These are phyloP conservation scores for Oryzias dopingdopingensis DNA, from an alignment of 2,797 vertebrate species.

Conservation along the genomic window DNA sequence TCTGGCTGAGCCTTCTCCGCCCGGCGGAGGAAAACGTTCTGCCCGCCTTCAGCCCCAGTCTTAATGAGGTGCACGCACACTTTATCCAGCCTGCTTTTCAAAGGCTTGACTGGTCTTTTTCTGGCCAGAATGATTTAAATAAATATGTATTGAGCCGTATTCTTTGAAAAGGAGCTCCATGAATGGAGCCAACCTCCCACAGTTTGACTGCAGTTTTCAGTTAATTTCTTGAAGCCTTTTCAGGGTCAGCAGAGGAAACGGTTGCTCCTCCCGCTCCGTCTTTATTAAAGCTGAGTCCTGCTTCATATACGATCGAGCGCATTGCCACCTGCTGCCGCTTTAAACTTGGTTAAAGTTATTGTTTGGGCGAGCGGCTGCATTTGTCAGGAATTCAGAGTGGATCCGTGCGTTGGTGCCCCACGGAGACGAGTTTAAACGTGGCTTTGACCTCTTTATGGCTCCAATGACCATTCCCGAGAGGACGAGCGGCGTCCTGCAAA, in stretches of 20 bases:
- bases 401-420: not conserved
- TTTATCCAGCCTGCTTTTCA: too few relatives aligned
- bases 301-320: conserved; percentile 35
- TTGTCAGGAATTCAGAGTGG: conserved; percentile 15
- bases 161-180: not conserved
- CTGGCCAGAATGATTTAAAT: too few relatives aligned
- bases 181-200: not conserved
- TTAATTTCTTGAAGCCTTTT: conserved; percentile 35
- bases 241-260: conserved; percentile 51
- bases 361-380: conserved; percentile 52
- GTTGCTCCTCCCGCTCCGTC: conserved; percentile 14
- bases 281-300: conserved; percentile 58
- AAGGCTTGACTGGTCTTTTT: too few relatives aligned
- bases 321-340: conserved; percentile 31
- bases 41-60: not conserved
- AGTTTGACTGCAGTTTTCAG: not conserved
- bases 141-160: not conserved
- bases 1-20: conserved; percentile 21
- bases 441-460: conserved; percentile 20
- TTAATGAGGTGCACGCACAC: conserved; percentile 12
- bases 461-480: conserved; percentile 24
- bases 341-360: conserved; percentile 59
- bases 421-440: conserved; percentile 49
- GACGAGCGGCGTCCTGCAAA: conserved; percentile 44
- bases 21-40: conserved; percentile 16